Evolutionary conservation across 2,888 invertebrate species (phyloP).

Genomic region (Agrilus mali): DNA sequence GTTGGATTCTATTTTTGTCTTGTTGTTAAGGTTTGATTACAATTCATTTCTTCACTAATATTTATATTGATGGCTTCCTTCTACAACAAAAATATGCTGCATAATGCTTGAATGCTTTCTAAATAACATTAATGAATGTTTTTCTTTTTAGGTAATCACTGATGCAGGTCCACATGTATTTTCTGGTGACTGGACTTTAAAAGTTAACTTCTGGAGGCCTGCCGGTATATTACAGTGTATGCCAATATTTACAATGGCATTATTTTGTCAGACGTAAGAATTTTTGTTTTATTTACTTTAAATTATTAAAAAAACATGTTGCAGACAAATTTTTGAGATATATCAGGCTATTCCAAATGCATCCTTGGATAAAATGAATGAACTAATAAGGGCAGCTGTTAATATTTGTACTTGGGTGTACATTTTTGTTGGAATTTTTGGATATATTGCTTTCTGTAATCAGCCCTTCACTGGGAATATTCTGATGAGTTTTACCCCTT

Average conservation of each 20-base stretch:
- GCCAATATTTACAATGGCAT: constrained; percentile 93
- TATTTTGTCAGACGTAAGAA: constrained; percentile 88
- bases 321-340: constrained; percentile 83
- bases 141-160: constrained; percentile 50
- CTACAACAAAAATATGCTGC: no score
- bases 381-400: constrained; percentile 76
- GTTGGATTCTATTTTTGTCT: constrained; percentile 85
- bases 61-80: no score
- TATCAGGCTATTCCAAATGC: constrained; percentile 82
- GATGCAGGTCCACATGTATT: constrained; percentile 67
- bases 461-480: constrained; percentile 78
- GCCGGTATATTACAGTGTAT: constrained; percentile 80
- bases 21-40: constrained; percentile 59
- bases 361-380: constrained; percentile 78
- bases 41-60: no score
- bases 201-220: constrained; percentile 69
- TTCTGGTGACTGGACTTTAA: constrained; percentile 58
- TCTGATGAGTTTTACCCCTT: constrained; percentile 71
- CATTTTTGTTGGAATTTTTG: constrained; percentile 83
- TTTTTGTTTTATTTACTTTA: background rate
- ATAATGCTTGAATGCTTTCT: no score
- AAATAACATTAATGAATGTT: background rate
- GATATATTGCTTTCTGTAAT: constrained; percentile 70
- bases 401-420: constrained; percentile 86
- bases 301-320: constrained; percentile 14